Conservation (phyloP, 2,113 vertebrate species). For the Pollimyrus isidori region DNA sequence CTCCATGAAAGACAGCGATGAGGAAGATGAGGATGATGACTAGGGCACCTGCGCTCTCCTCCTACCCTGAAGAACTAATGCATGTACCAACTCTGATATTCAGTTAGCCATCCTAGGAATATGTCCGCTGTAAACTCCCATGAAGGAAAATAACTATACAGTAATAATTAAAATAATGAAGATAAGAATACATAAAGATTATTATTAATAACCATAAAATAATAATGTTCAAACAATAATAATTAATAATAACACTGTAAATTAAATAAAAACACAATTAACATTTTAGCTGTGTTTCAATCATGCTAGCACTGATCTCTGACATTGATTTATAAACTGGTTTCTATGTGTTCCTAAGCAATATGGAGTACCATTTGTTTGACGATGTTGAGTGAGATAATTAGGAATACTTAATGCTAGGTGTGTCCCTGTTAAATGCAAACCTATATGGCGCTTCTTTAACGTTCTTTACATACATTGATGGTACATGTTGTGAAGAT, state of each 20-base stretch:
- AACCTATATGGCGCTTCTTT: constrained; percentile 88
- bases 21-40: constrained; percentile 82
- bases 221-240: not conserved
- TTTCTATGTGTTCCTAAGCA: constrained; percentile 98
- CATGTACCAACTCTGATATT: constrained; percentile 96
- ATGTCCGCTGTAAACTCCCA: constrained; percentile 88
- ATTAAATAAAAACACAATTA: constrained; percentile 65
- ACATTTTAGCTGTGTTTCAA: constrained; percentile 92
- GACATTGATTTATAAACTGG: constrained; percentile 78
- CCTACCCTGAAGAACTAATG: constrained; percentile 80
- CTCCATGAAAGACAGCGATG: constrained; percentile 98
- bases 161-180: constrained; percentile 59
- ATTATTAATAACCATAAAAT: constrained; percentile 21
- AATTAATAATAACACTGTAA: constrained; percentile 38
- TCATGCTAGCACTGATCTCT: constrained; percentile 83
- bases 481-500: constrained; percentile 81
- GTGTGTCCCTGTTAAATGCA: constrained; percentile 86
- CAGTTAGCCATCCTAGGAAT: constrained; percentile 94
- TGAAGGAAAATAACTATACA: constrained; percentile 79
- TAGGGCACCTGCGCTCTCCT: constrained; percentile 46
- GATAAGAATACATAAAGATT: constrained; percentile 30
- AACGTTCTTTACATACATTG: constrained; percentile 83
- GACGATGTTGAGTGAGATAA: constrained; percentile 85
- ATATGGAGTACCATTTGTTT: constrained; percentile 97
- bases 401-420: constrained; percentile 67